Evolutionary conservation across 2,797 vertebrate species (phyloP).

Genomic region (Spinus olivaceus): DNA sequence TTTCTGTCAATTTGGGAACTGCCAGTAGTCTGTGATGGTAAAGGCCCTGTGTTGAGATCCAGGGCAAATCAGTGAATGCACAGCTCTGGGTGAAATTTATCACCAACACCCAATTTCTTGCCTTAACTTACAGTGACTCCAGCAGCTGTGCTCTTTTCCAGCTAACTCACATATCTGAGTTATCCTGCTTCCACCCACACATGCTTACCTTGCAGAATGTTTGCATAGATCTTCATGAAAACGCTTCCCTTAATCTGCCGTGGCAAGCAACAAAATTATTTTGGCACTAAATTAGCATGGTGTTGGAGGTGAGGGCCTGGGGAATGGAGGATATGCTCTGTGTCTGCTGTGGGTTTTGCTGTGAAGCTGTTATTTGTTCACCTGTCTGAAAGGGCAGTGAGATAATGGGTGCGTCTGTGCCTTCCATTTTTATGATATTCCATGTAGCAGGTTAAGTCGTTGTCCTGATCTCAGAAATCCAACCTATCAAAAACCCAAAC

Average conservation of each 20-base stretch:
- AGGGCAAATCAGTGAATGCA: not conserved
- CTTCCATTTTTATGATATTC: not conserved
- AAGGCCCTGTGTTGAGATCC: not conserved
- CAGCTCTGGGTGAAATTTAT: not conserved
- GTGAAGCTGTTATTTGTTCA: not conserved
- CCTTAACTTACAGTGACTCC: not conserved
- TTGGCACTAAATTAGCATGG: not conserved
- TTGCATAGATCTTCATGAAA: constrained; percentile 41
- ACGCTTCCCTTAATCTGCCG: constrained; percentile 14
- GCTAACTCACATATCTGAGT: not conserved
- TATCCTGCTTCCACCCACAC: not conserved
- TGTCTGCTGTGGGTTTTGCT: not conserved
- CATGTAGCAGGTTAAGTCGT: not conserved
- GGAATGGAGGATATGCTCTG: not conserved
- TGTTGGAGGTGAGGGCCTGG: not conserved
- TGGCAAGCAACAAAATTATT: constrained; percentile 34
- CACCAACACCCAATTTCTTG: not conserved
- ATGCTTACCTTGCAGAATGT: constrained; percentile 49
- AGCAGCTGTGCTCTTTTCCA: too few relatives aligned
- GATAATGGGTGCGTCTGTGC: not conserved
- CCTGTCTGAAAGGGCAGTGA: not conserved
- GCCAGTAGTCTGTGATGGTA: not conserved
- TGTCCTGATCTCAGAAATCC: not conserved
- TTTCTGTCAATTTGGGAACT: not conserved
- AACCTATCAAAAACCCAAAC: not conserved